These are phyloP conservation scores for Euphonia xanthogaster DNA, from an alignment of 2,797 vertebrate genomes.

Conservation along the genomic window DNA sequence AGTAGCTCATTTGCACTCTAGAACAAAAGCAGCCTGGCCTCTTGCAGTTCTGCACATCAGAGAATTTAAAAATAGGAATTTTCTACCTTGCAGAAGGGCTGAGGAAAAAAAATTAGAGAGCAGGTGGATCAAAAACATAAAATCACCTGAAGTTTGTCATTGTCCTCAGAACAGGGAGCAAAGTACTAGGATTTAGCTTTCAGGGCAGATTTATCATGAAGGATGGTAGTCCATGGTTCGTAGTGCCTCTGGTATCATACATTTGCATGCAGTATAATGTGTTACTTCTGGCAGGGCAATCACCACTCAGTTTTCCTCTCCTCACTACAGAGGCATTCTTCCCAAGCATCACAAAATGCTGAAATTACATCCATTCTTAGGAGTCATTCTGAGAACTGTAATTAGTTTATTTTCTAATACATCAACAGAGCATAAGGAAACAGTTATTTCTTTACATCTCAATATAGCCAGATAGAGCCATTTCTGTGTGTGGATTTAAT, in stretches of 20 bases:
- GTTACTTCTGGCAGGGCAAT: background rate
- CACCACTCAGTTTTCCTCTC: background rate
- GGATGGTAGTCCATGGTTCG: fast-evolving
- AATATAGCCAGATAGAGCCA: background rate
- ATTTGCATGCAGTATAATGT: background rate
- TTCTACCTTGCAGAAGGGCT: background rate
- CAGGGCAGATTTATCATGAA: background rate
- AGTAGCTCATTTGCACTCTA: background rate
- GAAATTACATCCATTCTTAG: background rate
- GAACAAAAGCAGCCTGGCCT: background rate
- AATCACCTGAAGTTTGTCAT: background rate
- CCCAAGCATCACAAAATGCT: background rate
- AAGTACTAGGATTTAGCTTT: background rate
- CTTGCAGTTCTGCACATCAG: background rate
- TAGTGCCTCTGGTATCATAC: background rate
- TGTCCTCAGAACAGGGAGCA: background rate
- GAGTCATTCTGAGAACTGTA: background rate
- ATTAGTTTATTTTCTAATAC: background rate
- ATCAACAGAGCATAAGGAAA: background rate
- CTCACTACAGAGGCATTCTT: background rate
- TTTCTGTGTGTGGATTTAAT: background rate
- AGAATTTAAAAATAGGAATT: background rate
- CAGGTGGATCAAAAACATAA: fast-evolving
- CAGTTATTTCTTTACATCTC: background rate
- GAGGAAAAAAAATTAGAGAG: background rate